Conservation (phyloP, 1,140 invertebrate species). For the Drosophila elegans region DNA sequence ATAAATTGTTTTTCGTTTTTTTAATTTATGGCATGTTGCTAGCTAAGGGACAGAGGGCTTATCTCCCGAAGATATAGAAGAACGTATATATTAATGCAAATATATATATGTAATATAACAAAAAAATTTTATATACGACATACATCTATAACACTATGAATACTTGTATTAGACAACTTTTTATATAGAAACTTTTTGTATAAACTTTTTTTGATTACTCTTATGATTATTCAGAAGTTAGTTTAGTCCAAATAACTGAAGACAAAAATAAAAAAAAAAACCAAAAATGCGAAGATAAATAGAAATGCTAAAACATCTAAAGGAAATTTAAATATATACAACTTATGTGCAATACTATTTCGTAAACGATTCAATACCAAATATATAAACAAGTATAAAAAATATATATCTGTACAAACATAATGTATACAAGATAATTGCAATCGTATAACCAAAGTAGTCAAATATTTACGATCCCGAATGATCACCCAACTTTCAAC, state of each 20-base stretch:
- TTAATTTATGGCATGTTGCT: constrained; percentile 17
- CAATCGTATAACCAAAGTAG: constrained; percentile 73
- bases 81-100: constrained; percentile 29
- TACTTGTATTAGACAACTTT: constrained; percentile 73
- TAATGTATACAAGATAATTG: constrained; percentile 58
- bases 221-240: constrained; percentile 49
- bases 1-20: constrained; percentile 45
- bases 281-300: constrained; percentile 13
- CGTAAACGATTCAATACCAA: constrained; percentile 55
- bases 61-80: constrained; percentile 7
- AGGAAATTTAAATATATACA: constrained; percentile 57
- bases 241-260: constrained; percentile 51
- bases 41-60: constrained; percentile 27
- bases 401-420: constrained; percentile 49
- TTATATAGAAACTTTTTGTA: constrained; percentile 80
- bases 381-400: constrained; percentile 32
- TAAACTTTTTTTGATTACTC: constrained; percentile 76
- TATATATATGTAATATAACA: constrained; percentile 44
- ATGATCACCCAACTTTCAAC: constrained; percentile 23
- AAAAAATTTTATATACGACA: constrained; percentile 43
- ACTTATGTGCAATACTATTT: constrained; percentile 81
- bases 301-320: constrained; percentile 52
- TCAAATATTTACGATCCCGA: constrained; percentile 54
- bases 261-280: constrained; percentile 22
- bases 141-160: constrained; percentile 55